Percentiles rank a stretch among this genome's conserved stretches.
These are phyloP conservation scores for Neolamprologus modestus DNA, from an alignment of 2,113 vertebrate genomes.

Conservation along the genomic window DNA sequence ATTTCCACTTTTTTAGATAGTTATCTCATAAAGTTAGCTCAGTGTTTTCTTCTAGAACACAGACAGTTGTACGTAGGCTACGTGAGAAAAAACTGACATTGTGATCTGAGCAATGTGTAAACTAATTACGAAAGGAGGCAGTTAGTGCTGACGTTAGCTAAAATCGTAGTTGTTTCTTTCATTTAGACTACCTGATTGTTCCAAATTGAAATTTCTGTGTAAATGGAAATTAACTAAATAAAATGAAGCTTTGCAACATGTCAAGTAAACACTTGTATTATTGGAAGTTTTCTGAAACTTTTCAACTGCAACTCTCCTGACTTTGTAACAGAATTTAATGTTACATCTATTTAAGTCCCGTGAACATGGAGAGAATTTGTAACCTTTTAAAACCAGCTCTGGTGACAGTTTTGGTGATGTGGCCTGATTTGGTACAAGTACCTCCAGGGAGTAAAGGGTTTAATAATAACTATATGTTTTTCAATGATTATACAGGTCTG, in stretches of 20 bases:
- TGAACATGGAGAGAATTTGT: background rate
- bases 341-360: background rate
- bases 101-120: background rate
- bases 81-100: background rate
- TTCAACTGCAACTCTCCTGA: fast-evolving
- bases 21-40: background rate
- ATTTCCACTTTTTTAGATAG: background rate
- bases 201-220: background rate
- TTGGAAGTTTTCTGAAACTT: background rate
- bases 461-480: background rate
- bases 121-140: background rate
- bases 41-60: background rate
- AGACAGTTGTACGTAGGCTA: background rate
- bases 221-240: background rate
- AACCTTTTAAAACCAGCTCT: background rate
- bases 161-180: background rate
- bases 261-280: background rate
- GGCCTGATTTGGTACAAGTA: background rate
- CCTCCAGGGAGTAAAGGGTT: background rate
- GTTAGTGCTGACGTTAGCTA: background rate
- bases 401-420: background rate
- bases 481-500: background rate
- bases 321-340: background rate
- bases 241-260: background rate
- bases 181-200: background rate